These are phyloP conservation scores for Drosophila algonquin DNA, from an alignment of 2,888 invertebrate species.

Conservation along the genomic window DNA sequence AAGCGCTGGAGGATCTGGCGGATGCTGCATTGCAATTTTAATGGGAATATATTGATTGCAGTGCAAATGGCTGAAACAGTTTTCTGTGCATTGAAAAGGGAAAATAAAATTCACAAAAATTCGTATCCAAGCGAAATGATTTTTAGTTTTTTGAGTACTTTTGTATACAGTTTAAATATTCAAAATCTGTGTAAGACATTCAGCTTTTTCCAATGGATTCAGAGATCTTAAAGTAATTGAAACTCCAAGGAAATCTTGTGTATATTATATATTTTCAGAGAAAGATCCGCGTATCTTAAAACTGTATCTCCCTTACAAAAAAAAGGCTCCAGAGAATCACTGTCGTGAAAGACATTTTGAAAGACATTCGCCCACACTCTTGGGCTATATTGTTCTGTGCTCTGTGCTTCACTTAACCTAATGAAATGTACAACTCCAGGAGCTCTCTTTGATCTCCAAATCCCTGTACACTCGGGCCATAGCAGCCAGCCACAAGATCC, in stretches of 20 bases:
- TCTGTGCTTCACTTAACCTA: not conserved
- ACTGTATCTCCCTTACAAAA: not conserved
- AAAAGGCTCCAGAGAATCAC: not conserved
- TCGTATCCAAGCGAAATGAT: not conserved
- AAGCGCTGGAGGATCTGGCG: not conserved
- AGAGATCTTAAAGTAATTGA: not conserved
- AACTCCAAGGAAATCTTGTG: not conserved
- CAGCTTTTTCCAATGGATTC: not conserved
- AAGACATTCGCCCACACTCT: not conserved
- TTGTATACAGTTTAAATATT: not conserved
- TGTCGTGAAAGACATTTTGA: not conserved
- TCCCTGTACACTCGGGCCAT: slow-evolving; percentile 16
- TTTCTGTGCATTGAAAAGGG: not conserved
- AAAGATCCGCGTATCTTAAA: not conserved
- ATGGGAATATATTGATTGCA: not conserved
- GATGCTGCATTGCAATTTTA: slow-evolving; percentile 1
- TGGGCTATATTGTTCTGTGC: not conserved
- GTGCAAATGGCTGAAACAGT: not conserved
- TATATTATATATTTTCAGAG: not conserved
- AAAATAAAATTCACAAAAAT: slow-evolving; percentile 1
- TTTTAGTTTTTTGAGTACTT: not conserved
- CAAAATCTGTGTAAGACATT: not conserved
- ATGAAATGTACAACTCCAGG: not conserved
- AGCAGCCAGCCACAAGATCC: slow-evolving; percentile 18
- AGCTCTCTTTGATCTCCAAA: slow-evolving; percentile 17